Evolutionary conservation across 2,888 invertebrate species (phyloP), one percentile per base, ranked within the genome.

Genomic region (Poecilus cupreus): DNA sequence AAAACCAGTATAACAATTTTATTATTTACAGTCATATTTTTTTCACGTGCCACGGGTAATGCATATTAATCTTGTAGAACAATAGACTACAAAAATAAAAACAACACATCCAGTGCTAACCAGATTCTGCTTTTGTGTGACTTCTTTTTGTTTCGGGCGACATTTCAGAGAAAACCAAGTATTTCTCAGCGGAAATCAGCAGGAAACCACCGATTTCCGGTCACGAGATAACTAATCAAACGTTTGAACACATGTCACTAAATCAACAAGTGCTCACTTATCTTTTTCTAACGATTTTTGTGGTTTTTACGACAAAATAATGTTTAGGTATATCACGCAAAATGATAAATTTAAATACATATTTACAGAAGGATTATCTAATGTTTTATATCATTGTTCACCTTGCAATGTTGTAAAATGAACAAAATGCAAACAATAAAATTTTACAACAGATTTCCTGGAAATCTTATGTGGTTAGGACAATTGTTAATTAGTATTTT

Each of bases 171-270:
- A 60, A 60, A 60, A 60, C 13, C 13, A 13, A 60, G 26, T 11
- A n/a, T 22, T 60, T 60, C 60, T 13, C 11, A 60, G 11, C 60
- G 60, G 60, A 60, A 60, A 60, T 32, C n/a, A 26, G 60, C 60
- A 54, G 60, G 60, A 60, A 60, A 60, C 60, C 60, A 24, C 60
- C 60, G 60, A 60, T 60, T 60, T 60, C 60, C 60, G 24, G 60
- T 13, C 60, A 24, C n/a, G 60, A 39, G 39, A 68, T 68, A 64
- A 32, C 68, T 37, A 68, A 68, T 39, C 39, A 68, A 68, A 39
- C 39, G 22, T 32, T 32, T 32, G 64, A 4, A 39, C 22, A 68
- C 20, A 43, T 39, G 18, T 37, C 11, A 11, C 39, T 68, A 54
- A 18, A 18, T 54, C 54, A 54, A 54, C 22, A 18, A 54, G 5